Base-by-base conservation (phyloP, 2,797 vertebrate species). In the Loris lydekkerianus region DNA sequence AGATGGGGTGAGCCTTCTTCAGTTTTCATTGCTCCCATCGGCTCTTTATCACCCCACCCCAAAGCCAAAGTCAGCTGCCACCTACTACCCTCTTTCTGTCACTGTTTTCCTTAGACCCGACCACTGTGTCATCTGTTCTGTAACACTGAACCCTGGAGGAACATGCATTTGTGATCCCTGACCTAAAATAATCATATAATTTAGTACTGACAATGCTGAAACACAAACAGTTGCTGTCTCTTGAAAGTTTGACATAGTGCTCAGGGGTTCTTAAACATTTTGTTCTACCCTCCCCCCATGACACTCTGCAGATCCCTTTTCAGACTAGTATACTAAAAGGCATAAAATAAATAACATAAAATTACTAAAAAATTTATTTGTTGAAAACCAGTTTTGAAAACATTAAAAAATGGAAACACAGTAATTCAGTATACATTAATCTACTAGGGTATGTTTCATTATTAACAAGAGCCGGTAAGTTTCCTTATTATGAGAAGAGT, bases 311-410 rank as follows among this genome's bases (percentile, higher is more conserved):
- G 65, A 73, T 10, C 31, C 49, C 34, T n/a, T 53, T 82, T 73
- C 72, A 92, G 58, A 83, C 73, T 0, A 72, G 20, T 25, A 13
- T 76, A 21, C 37, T 72, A 58, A 92, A 80, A 89, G 23, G 25
- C 34, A 83, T 31, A 67, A 21, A 70, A 53, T 61, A 72, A 84
- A 81, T 18, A 78, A 60, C 11, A 83, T 11, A 86, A 18, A 89
- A 49, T 77, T 69, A 82, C 13, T 67, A 72, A 53, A n/a, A 89
- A 63, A 61, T 13, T 0, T 0, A 67, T 46, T 25, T 27, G 75
- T 23, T 87, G 27, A 86, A 95, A 75, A 63, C 13, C 7, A 75
- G 58, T 83, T 84, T 90, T 80, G 70, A n/a, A 85, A 88, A 77
- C 21, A 69, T 1, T 40, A 63, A 83, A 56, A 91, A 67, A 67